Conservation (phyloP, 2,888 invertebrate genomes). For the Nematopogon swammerdamellus region DNA sequence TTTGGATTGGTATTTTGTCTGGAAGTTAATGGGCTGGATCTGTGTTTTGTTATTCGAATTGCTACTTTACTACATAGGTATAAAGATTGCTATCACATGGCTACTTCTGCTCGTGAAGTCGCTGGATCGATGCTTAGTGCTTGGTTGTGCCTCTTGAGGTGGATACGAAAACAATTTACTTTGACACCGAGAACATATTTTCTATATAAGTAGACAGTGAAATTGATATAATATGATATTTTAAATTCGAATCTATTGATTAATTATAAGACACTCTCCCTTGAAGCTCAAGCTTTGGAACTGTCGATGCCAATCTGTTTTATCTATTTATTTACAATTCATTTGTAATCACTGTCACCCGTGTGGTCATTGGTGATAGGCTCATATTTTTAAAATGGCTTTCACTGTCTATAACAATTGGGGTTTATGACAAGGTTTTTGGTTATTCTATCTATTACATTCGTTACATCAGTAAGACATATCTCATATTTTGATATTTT, state of each 20-base stretch:
- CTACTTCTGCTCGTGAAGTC: background rate
- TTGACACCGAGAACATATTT: conserved; percentile 48
- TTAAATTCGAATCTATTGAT: conserved; percentile 52
- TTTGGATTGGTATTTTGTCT: conserved; percentile 7
- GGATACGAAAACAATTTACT: background rate
- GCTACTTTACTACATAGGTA: background rate
- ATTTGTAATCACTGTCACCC: conserved; percentile 35
- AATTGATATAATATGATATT: conserved; percentile 45
- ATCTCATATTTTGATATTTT: no score
- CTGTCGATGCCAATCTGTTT: background rate
- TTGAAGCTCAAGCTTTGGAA: background rate
- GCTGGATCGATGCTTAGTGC: background rate
- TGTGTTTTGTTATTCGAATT: background rate
- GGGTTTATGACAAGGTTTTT: no score
- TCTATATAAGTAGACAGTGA: conserved; percentile 55
- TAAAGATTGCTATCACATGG: background rate
- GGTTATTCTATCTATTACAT: no score
- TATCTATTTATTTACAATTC: conserved; percentile 46
- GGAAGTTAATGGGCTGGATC: conserved; percentile 23
- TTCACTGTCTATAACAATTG: conserved; percentile 47
- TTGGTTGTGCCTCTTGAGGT: background rate
- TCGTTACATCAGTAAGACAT: no score
- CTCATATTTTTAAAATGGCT: conserved; percentile 13
- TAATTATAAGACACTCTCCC: conserved; percentile 11
- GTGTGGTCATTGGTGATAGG: background rate